phyloP scores from a whole-genome alignment of 2,113 vertebrate species.

The Cyanistes caeruleus region DNA sequence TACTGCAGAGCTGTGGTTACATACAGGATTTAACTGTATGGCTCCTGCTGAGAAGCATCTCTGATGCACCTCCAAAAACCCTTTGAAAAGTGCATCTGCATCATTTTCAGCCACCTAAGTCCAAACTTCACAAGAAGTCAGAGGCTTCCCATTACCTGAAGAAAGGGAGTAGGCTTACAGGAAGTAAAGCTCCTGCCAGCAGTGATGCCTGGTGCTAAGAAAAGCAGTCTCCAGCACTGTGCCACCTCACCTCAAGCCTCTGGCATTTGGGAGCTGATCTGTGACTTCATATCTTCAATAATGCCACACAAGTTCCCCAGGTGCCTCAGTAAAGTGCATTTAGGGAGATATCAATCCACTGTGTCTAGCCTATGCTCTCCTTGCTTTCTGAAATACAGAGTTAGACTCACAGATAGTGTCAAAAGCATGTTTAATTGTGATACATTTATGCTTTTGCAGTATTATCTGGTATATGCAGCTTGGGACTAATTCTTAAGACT shows the following conservation, averaged over 20 bases:
- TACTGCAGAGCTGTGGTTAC: not conserved
- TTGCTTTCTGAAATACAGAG: not conserved
- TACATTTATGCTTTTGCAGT: not conserved
- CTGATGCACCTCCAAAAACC: not conserved
- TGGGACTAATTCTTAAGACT: not conserved
- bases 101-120: not conserved
- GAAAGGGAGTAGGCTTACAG: not conserved
- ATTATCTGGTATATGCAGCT: not conserved
- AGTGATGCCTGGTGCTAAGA: not conserved
- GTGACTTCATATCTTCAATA: fast-evolving
- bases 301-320: not conserved
- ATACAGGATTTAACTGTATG: too few species aligned
- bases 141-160: not conserved
- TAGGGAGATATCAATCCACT: not conserved
- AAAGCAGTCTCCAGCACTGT: not conserved
- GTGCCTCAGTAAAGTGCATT: not conserved
- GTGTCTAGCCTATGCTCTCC: not conserved
- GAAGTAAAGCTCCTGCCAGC: fast-evolving
- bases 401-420: not conserved
- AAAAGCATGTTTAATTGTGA: not conserved
- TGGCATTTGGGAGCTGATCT: not conserved
- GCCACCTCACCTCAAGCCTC: not conserved
- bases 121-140: not conserved
- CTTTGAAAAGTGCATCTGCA: not conserved
- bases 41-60: not conserved